Percentiles rank a stretch among this genome's conserved stretches.
phyloP scores from a whole-genome alignment of 2,113 vertebrate species.

The Benitochromis conjunctus region DNA sequence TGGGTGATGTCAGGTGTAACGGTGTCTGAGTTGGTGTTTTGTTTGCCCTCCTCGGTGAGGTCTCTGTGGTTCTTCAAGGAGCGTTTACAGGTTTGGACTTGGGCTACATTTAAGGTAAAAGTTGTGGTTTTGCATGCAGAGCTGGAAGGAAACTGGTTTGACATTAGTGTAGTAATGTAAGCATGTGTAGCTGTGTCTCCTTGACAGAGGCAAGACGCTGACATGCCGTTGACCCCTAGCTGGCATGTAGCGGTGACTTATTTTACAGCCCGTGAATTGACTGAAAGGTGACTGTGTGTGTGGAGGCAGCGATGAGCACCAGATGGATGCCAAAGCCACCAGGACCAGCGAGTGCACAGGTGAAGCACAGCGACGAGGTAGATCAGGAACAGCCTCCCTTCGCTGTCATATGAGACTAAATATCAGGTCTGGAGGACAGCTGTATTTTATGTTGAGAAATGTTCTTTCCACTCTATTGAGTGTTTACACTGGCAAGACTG shows the following conservation, averaged over 20 bases:
- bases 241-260: conserved; percentile 44
- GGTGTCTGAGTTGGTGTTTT: not conserved
- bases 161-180: not conserved
- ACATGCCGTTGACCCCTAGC: conserved; percentile 40
- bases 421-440: conserved; percentile 53
- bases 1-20: not conserved
- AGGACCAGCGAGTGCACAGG: conserved; percentile 31
- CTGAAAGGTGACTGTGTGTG: conserved; percentile 23
- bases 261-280: conserved; percentile 36
- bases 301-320: not conserved
- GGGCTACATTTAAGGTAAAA: conserved; percentile 12
- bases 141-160: not conserved
- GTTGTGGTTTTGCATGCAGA: conserved; percentile 1
- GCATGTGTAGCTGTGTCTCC: not conserved
- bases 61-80: conserved; percentile 4
- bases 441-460: conserved; percentile 51
- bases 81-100: conserved; percentile 2
- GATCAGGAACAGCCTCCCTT: conserved; percentile 33
- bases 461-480: conserved; percentile 24
- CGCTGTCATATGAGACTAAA: conserved; percentile 5
- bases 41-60: not conserved
- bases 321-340: not conserved
- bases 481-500: conserved; percentile 55
- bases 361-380: conserved; percentile 38
- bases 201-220: conserved; percentile 30